These are phyloP conservation scores for Triops longicaudatus DNA, from an alignment of 1,140 invertebrate genomes.

Conservation along the genomic window DNA sequence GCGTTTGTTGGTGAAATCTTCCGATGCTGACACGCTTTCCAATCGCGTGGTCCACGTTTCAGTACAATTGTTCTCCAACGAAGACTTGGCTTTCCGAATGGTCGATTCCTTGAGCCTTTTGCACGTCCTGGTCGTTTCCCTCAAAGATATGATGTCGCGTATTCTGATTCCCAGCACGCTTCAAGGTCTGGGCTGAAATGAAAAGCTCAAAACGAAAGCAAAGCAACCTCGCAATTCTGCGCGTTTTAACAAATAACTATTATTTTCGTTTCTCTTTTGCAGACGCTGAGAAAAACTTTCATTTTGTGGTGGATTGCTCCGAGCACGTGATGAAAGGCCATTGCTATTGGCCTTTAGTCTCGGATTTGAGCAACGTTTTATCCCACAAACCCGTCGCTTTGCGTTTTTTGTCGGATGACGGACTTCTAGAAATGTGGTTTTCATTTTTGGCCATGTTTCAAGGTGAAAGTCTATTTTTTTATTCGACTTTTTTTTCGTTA, in stretches of 20 bases:
- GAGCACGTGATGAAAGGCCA: slow-evolving; percentile 91
- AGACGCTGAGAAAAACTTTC: slow-evolving; percentile 71
- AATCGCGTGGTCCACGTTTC: slow-evolving; percentile 95
- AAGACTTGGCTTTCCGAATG: slow-evolving; percentile 79
- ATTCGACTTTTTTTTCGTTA: not conserved
- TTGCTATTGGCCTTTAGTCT: slow-evolving; percentile 95
- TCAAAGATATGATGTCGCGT: slow-evolving; percentile 88
- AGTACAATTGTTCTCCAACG: slow-evolving; percentile 91
- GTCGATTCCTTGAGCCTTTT: slow-evolving; percentile 79
- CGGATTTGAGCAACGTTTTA: slow-evolving; percentile 94
- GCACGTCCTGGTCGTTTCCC: slow-evolving; percentile 86
- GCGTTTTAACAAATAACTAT: slow-evolving; percentile 12
- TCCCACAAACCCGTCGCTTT: slow-evolving; percentile 82
- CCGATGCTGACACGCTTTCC: slow-evolving; percentile 79
- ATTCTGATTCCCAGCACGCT: slow-evolving; percentile 78
- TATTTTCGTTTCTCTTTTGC: slow-evolving; percentile 34
- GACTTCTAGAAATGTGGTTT: slow-evolving; percentile 88
- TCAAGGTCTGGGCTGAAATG: slow-evolving; percentile 50
- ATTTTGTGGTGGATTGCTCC: slow-evolving; percentile 87
- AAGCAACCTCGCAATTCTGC: not conserved
- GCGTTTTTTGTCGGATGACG: slow-evolving; percentile 76
- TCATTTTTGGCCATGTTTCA: slow-evolving; percentile 87
- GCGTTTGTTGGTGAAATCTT: slow-evolving; percentile 73
- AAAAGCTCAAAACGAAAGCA: slow-evolving; percentile 17
- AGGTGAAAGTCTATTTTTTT: slow-evolving; percentile 48